Evolutionary conservation across 2,797 vertebrate species (phyloP), one percentile per base, ranked within the genome.

Genomic region (Thripadectes ignobilis): DNA sequence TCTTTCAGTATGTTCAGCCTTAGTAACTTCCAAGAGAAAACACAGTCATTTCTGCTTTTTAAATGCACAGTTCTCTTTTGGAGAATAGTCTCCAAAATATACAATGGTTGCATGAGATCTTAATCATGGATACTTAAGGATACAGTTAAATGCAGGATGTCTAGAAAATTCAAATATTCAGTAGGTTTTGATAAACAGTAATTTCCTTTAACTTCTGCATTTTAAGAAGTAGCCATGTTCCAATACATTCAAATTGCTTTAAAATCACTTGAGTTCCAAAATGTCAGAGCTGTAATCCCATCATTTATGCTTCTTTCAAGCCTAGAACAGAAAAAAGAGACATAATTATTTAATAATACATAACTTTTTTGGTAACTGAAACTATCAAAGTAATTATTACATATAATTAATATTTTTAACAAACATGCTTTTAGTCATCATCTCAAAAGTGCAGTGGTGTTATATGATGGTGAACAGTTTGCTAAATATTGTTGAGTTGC

Each of bases 1-100:
- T 98, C 98, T 96, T 97, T 97, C 96, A 92, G 97, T 96, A 94
- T 89, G 92, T 95, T 98, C 97, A 96, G 96, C 74, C 96, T 98
- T 97, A 98, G 97, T 97, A 98, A 97, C 98, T 96, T 97, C 97
- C 96, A 96, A 96, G 88, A 95, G 95, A 96, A 97, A 93, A 80
- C 61, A 96, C 75, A 96, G 91, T 96, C 98, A 98, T 98, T 79
- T 96, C 97, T 96, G 94, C 92, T 92, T 92, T 97, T 96, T 86
- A 97, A 97, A 98, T 82, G 85, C 69, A 93, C 85, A 96, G 97
- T 96, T 97, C 96, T 94, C 96, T 98, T 97, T 69, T 89, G 97
- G 97, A 98, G 97, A 98, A 98, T n/a, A 88, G 95, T 90, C 97
- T 97, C 97, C 97, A 98, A 95, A 98, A 97, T 88, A 95, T 72